Conservation (phyloP, 2,797 vertebrate species). For the Rhynchonycteris naso region DNA sequence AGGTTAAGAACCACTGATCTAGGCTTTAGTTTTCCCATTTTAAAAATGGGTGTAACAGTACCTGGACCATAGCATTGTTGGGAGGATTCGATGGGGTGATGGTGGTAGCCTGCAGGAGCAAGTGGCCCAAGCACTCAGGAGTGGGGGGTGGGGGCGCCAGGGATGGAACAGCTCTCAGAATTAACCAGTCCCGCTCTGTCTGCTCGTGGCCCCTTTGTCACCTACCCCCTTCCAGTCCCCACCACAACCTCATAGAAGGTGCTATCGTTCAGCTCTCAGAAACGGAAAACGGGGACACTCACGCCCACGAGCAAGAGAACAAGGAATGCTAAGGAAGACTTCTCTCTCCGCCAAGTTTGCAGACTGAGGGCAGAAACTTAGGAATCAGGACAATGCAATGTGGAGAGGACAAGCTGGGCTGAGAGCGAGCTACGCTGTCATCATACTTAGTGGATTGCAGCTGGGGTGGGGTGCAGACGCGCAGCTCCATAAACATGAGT, state of each 20-base stretch:
- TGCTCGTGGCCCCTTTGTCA: too few relatives aligned
- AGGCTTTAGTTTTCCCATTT: not conserved
- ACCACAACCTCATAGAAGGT: rapidly evolving
- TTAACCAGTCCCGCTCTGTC: not conserved
- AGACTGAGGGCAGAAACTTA: not conserved
- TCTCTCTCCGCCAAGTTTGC: not conserved
- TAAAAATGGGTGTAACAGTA: not conserved
- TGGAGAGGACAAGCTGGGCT: not conserved
- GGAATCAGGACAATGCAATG: not conserved
- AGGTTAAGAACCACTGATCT: too few relatives aligned
- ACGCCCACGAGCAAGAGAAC: not conserved
- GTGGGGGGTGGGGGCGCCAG: rapidly evolving
- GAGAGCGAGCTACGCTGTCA: not conserved
- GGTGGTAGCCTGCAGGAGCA: not conserved
- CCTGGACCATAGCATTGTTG: not conserved
- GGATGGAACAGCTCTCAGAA: not conserved
- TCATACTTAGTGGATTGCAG: not conserved
- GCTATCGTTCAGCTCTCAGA: not conserved
- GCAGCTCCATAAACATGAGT: not conserved
- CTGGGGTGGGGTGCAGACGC: not conserved
- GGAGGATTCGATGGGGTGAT: not conserved
- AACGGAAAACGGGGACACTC: not conserved
- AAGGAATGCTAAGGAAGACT: not conserved
- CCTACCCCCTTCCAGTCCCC: not conserved
- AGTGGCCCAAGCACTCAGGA: not conserved